Base-by-base conservation (phyloP, 1,140 invertebrate genomes). In the Sesamia nonagrioides region DNA sequence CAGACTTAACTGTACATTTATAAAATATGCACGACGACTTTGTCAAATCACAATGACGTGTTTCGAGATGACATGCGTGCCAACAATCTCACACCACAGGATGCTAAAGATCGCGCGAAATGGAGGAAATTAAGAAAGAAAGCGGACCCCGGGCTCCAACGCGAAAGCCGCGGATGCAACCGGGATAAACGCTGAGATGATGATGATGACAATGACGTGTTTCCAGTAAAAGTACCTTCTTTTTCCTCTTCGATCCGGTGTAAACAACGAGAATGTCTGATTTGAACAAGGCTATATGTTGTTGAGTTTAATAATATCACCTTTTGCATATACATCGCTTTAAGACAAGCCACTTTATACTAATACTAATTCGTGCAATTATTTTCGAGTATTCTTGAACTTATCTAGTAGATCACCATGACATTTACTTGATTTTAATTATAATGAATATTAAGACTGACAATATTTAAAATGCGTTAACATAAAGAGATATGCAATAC, bases 241-340 rank as follows among this genome's bases (percentile, higher is more conserved):
- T 79, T 89, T 81, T 91, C 88, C 82, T 94, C 92, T 83, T 88
- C 74, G 18, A 92, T 93, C 35, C 88, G 84, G 81, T 92, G 91
- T 58, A 94, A 88, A 77, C 84, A 90, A 66, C 88, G 85, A 2
- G 87, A 91, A 79, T 92, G 90, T 18, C 87, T 78, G 63, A 94
- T 90, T 86, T 91, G 91, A 66, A 93, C 75, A 81, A 93, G 71
- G 81, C 89, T 92, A 35, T 89, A 90, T 18, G 86, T 83, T 83
- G 84, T 87, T 17, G 86, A 88, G 81, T 93, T 84, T 33, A 88
- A 76, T 48, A 94, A 82, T 81, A 93, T 84, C 35, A 92, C 81
- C 72, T 86, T 88, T 83, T 87, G 80, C 48, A 77, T 89, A 73
- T 89, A 94, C 91, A 93, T 93, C 21, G 9, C 21, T n/a, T 50